Evolutionary conservation across 1,140 invertebrate genomes (phyloP), one percentile per base, ranked within the genome.

Genomic region (Ctenoplectra terminalis): DNA sequence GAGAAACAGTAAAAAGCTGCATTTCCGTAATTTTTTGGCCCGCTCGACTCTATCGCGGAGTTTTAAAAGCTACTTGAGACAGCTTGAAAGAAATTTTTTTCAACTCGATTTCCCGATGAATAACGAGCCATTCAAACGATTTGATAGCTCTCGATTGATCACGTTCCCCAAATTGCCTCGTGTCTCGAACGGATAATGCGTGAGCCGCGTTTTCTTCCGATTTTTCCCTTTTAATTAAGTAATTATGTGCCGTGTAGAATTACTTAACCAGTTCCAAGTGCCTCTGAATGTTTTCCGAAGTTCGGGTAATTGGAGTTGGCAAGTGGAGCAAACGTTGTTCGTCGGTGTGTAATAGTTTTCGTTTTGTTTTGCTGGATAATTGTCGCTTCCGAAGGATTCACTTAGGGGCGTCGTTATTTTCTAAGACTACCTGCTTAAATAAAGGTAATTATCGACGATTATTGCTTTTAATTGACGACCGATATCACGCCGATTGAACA

Each of bases 71-170:
- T 37, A 34, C 13, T 37, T n/a, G 9, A 63, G 15, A 37, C 20
- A 34, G 20, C 31, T 60, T 63, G 31, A 37, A 37, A 63, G 61
- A 63, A 20, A 15, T 63, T 34, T 63, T 13, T 63, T n/a, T n/a
- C n/a, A 37, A 63, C 34, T 63, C 20, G 20, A 60, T 60, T 63
- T 37, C 60, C 60, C 15, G 34, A 37, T 61, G 61, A 63, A n/a
- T 63, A 63, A 63, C 31, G 8, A 34, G 11, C 20, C 20, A 17
- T 34, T 34, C 29, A 23, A 0, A 37, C 34, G 60, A 37, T 63
- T 37, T 20, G 31, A 37, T 23, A 23, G 23, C n/a, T 63, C 60
- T 63, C 11, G 31, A 63, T 63, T 37, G 61, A 63, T 63, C 23
- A 37, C 31, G 20, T 37, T 37, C 4, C 29, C n/a, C n/a, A 11